Base-by-base conservation (phyloP, 1,140 invertebrate species). In the Lepidurus arcticus region DNA sequence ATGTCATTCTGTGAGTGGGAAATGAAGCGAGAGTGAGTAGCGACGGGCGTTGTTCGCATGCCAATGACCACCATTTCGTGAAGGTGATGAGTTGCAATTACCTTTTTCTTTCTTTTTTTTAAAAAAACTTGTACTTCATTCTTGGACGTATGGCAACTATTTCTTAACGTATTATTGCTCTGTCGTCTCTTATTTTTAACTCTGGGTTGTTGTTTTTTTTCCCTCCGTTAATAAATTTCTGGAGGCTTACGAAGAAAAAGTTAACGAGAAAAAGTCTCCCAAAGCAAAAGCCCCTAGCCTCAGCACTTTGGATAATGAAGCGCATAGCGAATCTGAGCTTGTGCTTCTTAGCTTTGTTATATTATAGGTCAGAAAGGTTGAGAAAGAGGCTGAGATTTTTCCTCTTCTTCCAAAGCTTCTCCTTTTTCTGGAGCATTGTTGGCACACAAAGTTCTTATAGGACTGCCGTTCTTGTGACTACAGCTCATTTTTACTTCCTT, bases 281-380 rank as follows among this genome's bases (percentile, higher is more conserved):
- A 21, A 21, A 5, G 16, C 53, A 65, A 65, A 65, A 65, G 53
- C 53, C 53, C 34, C 21, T 65, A 5, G 53, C 53, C 53, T 65
- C 53, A 65, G 53, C 53, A 65, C 53, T 65, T 65, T 65, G 53
- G 53, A 65, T 65, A 65, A 65, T 65, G 53, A 65, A 65, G 53
- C 53, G 16, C 9, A 13, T 10, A 13, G 4, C 21, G 53, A 65
- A 65, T 65, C 53, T 16, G 53, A 65, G 53, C 53, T 65, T 65
- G 53, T 21, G n/a, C 53, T 65, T 65, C 53, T 65, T 4, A 21
- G 9, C 53, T 65, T 65, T 13, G 53, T 9, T 13, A 65, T 65
- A 16, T 65, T 65, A 65, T 65, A 65, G 53, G 53, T 65, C 53
- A 65, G 53, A 65, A 16, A 65, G 53, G n/a, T 65, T 65, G 21